Percentiles rank a stretch among this genome's conserved stretches.
phyloP scores from a whole-genome alignment of 2,888 invertebrate species.

The Hemithea aestivaria region DNA sequence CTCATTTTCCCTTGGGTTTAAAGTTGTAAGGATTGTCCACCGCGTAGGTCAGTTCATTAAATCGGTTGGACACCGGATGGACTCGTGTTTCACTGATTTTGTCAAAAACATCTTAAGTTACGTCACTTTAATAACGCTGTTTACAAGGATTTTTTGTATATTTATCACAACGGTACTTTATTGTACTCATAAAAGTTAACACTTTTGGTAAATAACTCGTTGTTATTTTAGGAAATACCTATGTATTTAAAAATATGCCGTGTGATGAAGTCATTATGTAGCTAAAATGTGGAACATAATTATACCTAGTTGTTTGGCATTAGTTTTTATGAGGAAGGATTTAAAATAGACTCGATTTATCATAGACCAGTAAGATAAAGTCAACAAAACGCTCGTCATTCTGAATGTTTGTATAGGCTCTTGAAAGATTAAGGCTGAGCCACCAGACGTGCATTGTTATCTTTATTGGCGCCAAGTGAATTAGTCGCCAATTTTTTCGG shows the following conservation, averaged over 20 bases:
- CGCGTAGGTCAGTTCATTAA: slow-evolving; percentile 74
- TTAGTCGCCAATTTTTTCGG: slow-evolving; percentile 10
- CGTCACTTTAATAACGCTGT: slow-evolving; percentile 53
- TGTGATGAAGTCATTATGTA: too few relatives aligned
- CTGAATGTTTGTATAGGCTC: background rate
- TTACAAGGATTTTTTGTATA: slow-evolving; percentile 34
- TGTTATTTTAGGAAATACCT: too few relatives aligned
- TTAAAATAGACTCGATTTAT: too few relatives aligned
- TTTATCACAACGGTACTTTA: slow-evolving; percentile 16
- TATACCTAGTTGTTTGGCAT: too few relatives aligned
- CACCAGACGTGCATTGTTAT: slow-evolving; percentile 7
- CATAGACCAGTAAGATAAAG: too few relatives aligned
- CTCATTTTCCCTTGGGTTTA: slow-evolving; percentile 28
- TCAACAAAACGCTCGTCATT: too few relatives aligned
- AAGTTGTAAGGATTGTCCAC: slow-evolving; percentile 51
- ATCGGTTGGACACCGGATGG: slow-evolving; percentile 66
- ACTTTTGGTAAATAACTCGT: too few relatives aligned
- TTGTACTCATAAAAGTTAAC: background rate
- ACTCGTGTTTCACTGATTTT: slow-evolving; percentile 66
- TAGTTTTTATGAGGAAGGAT: too few relatives aligned
- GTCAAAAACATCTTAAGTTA: slow-evolving; percentile 64
- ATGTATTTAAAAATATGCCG: too few relatives aligned
- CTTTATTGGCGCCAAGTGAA: slow-evolving; percentile 19
- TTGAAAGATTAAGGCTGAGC: slow-evolving; percentile 9
- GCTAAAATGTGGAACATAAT: too few relatives aligned